Base-by-base conservation (phyloP, 2,888 invertebrate genomes). In the Lithophane semibrunnea region DNA sequence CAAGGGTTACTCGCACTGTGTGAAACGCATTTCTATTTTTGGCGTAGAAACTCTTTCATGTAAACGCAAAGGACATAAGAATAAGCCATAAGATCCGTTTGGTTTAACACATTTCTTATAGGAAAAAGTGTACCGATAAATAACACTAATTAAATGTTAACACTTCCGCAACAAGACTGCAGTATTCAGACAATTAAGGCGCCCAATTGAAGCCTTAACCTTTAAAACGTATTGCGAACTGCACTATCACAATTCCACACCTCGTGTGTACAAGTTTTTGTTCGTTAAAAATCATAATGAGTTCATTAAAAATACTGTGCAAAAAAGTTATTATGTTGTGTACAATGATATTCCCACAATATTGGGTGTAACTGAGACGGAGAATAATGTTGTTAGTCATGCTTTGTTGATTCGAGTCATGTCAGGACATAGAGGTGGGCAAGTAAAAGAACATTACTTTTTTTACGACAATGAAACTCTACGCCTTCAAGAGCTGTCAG, bases 321-420 rank as follows among this genome's bases (percentile, higher is more conserved):
- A 85, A 88, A 85, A 81, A 85, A 75, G 69, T 83, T 79, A 69
- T 71, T 70, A 75, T 85, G 86, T 83, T 75, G 65, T 29, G 85
- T 76, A 89, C 86, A 88, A 88, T 86, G 81, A 82, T 86, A 85
- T 91, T 93, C 91, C 86, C 90, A 91, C 90, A 90, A 85, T 82
- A 76, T 81, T 77, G 60, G n/a, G 75, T 75, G 85, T 85, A 87
- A 87, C 86, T 88, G 87, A 87, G 81, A 83, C 82, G 68, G 83
- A 83, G 87, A 88, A 89, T 90, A 29, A 29, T 88, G 85, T 89
- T 88, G 88, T 90, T 88, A 90, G 91, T 92, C 91, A 93, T 88
- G 92, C 88, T 92, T 87, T 87, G 90, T 90, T 91, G 88, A 80
- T 89, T 90, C 79, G 76, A 79, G 80, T 37, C 4, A 37, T 37